Evolutionary conservation across 2,113 vertebrate species (phyloP), one percentile per base, ranked within the genome.

Genomic region (Lagopus leucura): DNA sequence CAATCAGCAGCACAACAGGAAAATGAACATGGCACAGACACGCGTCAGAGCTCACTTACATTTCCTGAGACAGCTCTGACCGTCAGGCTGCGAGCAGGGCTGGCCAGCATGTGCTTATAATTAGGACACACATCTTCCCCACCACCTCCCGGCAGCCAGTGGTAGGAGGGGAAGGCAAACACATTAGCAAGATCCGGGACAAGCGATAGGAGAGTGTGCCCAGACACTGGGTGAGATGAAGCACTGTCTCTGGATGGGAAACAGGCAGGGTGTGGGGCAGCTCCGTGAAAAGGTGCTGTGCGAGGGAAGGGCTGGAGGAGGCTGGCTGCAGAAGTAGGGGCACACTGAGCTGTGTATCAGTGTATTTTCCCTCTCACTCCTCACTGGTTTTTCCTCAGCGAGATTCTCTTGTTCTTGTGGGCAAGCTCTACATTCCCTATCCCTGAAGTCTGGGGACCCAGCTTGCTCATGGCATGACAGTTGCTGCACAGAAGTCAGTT

Each of bases 1-100:
- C 91, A 89, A 54, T 98, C 96, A 97, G 97, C 95, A 92, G 97
- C 94, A 91, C 77, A 65, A 74, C 93, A 91, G 96, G 94, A 97
- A 96, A 97, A 92, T 66, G 77, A 96, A 97, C 43, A 92, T 83
- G 96, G 92, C 97, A 89, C 88, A 2, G 54, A 20, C 95, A 95
- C 91, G 50, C 6, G 78, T 95, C 97, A 96, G 93, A 90, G 81
- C 72, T 91, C 27, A 1, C 75, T 75, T 74, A 8, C 7, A 4
- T 75, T 57, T 83, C 91, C 93, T 87, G 80, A 90, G 85, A 43
- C 54, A 28, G 86, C 83, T 81, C 89, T 94, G 82, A 43, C 67
- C 74, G 57, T 70, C 61, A 22, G 58, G 58, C 85, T 80, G 83
- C 0, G 2, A 48, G 38, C 32, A 32, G 83, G 55, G 27, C 70